Conservation (phyloP, 2,113 vertebrate genomes). For the Erpornis zantholeuca region DNA sequence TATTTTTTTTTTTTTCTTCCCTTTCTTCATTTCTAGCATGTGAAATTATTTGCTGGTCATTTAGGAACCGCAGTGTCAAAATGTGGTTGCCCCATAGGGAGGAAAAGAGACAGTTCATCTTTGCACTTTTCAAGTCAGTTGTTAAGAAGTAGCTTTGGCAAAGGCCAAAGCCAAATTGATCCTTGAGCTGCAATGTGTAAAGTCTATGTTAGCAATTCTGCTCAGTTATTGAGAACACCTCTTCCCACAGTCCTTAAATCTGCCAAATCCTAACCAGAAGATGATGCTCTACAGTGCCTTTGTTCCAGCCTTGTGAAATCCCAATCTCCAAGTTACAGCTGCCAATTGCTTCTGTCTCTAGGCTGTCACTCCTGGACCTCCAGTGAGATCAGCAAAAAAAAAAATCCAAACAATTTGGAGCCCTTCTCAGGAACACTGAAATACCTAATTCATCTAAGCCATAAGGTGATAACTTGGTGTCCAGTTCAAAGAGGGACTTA, state of each 20-base stretch:
- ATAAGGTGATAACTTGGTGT: neutral
- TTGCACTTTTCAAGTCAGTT: conserved; percentile 35
- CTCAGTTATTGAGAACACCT: conserved; percentile 24
- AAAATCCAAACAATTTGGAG: neutral
- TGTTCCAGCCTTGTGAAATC: neutral
- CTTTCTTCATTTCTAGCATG: conserved; percentile 38
- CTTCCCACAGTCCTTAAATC: conserved; percentile 7
- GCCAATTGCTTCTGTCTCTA: neutral
- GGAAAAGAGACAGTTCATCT: conserved; percentile 68
- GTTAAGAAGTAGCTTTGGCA: conserved; percentile 48
- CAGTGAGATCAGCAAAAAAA: neutral
- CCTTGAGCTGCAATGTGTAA: neutral
- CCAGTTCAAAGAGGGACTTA: neutral
- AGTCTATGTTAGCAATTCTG: neutral
- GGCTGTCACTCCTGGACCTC: neutral
- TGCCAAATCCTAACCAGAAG: conserved; percentile 22
- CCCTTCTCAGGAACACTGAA: neutral
- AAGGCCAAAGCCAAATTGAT: conserved; percentile 34
- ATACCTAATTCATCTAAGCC: neutral
- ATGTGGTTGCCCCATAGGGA: conserved; percentile 56
- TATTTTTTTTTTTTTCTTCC: conserved; percentile 7
- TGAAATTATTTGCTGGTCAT: conserved; percentile 60
- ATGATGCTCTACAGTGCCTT: neutral
- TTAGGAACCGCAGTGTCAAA: conserved; percentile 65
- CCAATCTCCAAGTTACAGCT: neutral